Evolutionary conservation across 2,113 vertebrate genomes (phyloP), one percentile per base, ranked within the genome.

Genomic region (Excalfactoria chinensis): DNA sequence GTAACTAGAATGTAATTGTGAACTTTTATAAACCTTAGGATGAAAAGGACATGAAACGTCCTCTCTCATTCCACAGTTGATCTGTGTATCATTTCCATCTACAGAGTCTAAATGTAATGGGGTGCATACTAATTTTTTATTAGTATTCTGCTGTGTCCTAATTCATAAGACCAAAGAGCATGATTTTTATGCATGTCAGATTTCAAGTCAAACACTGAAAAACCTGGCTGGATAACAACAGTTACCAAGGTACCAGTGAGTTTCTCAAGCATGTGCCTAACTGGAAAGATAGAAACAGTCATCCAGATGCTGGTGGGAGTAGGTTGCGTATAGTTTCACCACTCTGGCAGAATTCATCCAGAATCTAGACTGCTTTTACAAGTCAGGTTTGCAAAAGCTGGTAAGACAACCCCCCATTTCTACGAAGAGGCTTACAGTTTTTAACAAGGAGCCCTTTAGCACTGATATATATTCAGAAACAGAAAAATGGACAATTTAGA

Each of bases 301-400:
- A 49, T 1, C 0, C 11, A 70, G 46, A 23, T 37, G 53, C 11
- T 62, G 11, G 0, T 79, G 13, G 13, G 3, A 56, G 12, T 13
- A 28, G 23, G 14, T 7, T 80, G 15, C 25, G 5, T 34, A 11
- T 59, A 8, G 2, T 41, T 62, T 49, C 1, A 1, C 28, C 48
- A 30, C 5, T 78, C 32, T 64, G 71, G 62, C 8, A 75, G 43
- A 20, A 6, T 78, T 84, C 22, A 25, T 51, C 20, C 49, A 66
- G 13, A 18, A 32, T 17, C 30, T 8, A 13, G 63, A 26, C 22
- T 90, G 35, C 20, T 83, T 78, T 83, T n/a, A 26, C 30, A 73
- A 20, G 21, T 62, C 12, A 1, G 6, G 5, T 35, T 78, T 82
- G 53, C 43, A 71, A 74, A 78, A 34, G 11, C 19, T 13, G 7